Evolutionary conservation across 2,888 invertebrate species (phyloP), one percentile per base, ranked within the genome.

Genomic region (Pyrrhosoma nymphula): DNA sequence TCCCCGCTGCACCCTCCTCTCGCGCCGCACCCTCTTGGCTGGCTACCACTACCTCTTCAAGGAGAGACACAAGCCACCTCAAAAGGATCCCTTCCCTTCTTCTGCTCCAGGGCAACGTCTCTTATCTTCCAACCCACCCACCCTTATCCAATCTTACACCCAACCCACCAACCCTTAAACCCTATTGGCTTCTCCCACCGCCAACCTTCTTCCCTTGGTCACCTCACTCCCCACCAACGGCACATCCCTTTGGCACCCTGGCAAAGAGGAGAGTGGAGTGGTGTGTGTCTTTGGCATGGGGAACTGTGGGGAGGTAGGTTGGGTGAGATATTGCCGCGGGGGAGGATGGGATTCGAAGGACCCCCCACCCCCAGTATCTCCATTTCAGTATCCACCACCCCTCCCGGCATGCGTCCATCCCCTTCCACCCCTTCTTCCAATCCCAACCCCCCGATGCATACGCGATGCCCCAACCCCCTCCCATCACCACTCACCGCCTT

Each of bases 71-170:
- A 69, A 6, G 35, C 82, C 30, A 35, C 30, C 82, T 82, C 82
- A 35, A 82, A 69, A 18, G 35, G 35, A 14, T 16, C 35, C 14
- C 69, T 16, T 35, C 82, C 82, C 82, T 3, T 26, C 0, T 16
- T 20, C 69, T 26, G 20, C 69, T 69, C 60, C 60, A 12, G 69
- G 35, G 82, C 30, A 14, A 35, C 16, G 16, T 35, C 82, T 82
- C 82, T 82, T 69, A 69, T 69, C 69, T 69, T 69, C 26, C 69
- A 69, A 69, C 82, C 82, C 82, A 30, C 82, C 12, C 82, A 82
- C 30, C 82, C 82, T 82, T 82, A 82, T 82, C 82, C 82, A 82
- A 82, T 35, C 82, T 82, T 18, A 8, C n/a, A n/a, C 75, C 10
- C 75, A 23, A 12, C 82, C 26, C 69, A 26, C 69, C 26, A 4